Conservation (phyloP, 2,797 vertebrate genomes). For the Fundulus diaphanus region DNA sequence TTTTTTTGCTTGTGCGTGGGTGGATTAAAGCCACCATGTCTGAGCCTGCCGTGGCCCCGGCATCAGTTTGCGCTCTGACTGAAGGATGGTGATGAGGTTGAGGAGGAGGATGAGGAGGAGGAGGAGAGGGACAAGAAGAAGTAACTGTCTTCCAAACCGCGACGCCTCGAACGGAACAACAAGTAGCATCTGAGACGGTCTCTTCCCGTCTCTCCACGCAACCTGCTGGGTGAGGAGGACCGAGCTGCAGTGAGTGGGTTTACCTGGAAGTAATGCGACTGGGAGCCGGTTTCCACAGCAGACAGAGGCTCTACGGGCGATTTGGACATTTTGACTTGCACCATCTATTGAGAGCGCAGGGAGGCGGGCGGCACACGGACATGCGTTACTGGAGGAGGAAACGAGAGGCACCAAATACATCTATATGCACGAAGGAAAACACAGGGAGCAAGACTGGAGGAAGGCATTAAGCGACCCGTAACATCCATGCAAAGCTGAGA, state of each 20-base stretch:
- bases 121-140: conserved; percentile 37
- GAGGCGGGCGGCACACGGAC: conserved; percentile 72
- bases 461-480: background rate
- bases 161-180: conserved; percentile 62
- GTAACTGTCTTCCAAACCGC: conserved; percentile 22
- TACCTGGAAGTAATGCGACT: conserved; percentile 86
- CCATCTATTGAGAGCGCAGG: conserved; percentile 82
- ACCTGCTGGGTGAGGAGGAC: background rate
- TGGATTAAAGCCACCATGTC: background rate
- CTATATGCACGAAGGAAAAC: conserved; percentile 45
- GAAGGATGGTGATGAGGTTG: too few species aligned
- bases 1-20: background rate
- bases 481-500: conserved; percentile 4
- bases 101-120: too few species aligned
- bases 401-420: conserved; percentile 66
- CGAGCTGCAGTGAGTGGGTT: conserved; percentile 34
- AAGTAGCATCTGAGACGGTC: conserved; percentile 63
- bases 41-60: conserved; percentile 7
- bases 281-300: conserved; percentile 80
- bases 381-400: conserved; percentile 73
- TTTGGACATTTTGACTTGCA: conserved; percentile 87
- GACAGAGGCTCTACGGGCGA: conserved; percentile 83
- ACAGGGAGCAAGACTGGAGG: conserved; percentile 30
- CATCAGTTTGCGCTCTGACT: conserved; percentile 58
- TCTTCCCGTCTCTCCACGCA: conserved; percentile 10